Evolutionary conservation across 2,888 invertebrate genomes (phyloP), one percentile per base, ranked within the genome.

Genomic region (Netelia melanura): DNA sequence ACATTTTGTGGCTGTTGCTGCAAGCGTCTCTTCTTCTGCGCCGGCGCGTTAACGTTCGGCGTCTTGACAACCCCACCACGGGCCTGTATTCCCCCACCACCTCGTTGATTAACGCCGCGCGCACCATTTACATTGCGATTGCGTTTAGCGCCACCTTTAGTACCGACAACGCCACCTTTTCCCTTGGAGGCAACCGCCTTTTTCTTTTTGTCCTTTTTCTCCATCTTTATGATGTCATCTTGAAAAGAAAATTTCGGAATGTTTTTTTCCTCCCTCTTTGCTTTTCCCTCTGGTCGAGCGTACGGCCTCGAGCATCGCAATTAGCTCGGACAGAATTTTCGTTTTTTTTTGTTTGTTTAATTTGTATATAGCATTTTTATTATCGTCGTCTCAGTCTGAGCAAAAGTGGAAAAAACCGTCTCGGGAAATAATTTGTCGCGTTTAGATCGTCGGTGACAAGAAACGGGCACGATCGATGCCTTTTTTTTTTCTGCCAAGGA

Each of bases 161-260:
- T 65, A 6, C 48, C 81, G 54, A 71, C 84, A 21, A 78, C 84
- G 71, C 83, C 86, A 68, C 86, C 83, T 75, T 91, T 91, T 80
- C 91, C 91, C 78, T 86, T 92, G 43, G 86, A 65, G 30, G 89
- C 81, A 74, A 88, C 89, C 6, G 89, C 85, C 88, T 92, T 93
- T 91, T 92, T 92, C 89, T 92, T 92, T 90, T 92, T 92, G 87
- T 91, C 91, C 91, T 92, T 93, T 90, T 92, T 93, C 89, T 93
- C 93, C 93, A 94, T 91, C 90, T 93, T 93, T 91, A 94, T 94
- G 91, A 94, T 94, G 85, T 94, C 93, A 93, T 94, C 93, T 94
- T 93, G 91, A 93, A 85, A 85, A 93, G 92, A 93, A 86, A 93
- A 92, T 90, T 67, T 65, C 77, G 44, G 48, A 77, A 81, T 81